These are phyloP conservation scores for Aphelenchoides besseyi DNA, from an alignment of 1,140 invertebrate genomes.

Conservation along the genomic window DNA sequence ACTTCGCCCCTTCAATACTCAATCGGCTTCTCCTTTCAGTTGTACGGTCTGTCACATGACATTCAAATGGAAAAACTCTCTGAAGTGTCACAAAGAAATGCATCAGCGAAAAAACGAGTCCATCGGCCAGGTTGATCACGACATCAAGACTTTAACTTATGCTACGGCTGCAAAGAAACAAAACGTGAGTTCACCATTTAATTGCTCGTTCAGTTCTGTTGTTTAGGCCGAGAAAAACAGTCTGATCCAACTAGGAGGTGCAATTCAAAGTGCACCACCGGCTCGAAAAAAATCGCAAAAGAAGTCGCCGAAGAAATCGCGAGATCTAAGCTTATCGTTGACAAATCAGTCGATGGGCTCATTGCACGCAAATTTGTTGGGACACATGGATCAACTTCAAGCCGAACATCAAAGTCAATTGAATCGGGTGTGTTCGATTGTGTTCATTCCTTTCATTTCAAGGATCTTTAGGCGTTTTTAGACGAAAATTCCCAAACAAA, in stretches of 20 bases:
- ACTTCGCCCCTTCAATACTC: no score
- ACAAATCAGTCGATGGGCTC: background rate
- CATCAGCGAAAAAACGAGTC: conserved; percentile 59
- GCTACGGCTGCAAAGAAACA: conserved; percentile 58
- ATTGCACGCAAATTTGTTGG: background rate
- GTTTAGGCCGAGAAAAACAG: conserved; percentile 7
- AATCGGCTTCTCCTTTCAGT: no score
- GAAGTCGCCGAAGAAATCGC: background rate
- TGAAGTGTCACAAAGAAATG: conserved; percentile 63
- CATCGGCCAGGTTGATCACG: conserved; percentile 32
- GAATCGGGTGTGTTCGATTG: background rate
- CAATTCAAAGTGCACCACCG: background rate
- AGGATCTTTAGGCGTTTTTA: background rate
- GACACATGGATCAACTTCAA: background rate
- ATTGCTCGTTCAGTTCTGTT: background rate
- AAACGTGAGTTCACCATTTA: conserved; percentile 27
- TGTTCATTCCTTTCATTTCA: background rate
- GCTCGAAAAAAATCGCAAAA: background rate
- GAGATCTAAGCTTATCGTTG: background rate
- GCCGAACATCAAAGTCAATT: background rate
- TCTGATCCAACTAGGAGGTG: background rate
- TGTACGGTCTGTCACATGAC: conserved; percentile 62
- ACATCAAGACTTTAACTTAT: conserved; percentile 58
- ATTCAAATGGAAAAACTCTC: conserved; percentile 62
- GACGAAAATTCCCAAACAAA: background rate